Conservation (phyloP, 2,797 vertebrate genomes). For the Nannoperca obscura region DNA sequence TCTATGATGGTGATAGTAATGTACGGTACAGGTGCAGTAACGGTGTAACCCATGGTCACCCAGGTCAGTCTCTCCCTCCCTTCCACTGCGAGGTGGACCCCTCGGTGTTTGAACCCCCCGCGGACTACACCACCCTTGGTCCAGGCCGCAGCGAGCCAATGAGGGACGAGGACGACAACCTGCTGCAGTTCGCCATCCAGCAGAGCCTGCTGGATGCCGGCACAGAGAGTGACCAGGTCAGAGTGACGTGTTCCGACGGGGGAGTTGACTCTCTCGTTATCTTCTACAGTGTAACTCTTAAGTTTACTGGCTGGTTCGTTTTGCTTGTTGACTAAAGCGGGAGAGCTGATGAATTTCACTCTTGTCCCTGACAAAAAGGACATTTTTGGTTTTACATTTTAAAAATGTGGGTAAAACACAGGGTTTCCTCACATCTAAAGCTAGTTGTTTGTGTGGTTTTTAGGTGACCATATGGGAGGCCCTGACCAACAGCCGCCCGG, state of each 20-base stretch:
- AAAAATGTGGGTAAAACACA: neutral
- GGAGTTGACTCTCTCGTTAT: neutral
- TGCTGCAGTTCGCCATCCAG: conserved; percentile 96
- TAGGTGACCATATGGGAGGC: conserved; percentile 98
- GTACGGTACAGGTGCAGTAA: neutral
- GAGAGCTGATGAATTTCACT: neutral
- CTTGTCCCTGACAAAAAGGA: neutral
- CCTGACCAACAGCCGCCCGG: conserved; percentile 91
- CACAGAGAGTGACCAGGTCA: conserved; percentile 94
- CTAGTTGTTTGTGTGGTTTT: neutral
- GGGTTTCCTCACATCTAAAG: neutral
- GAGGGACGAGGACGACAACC: conserved; percentile 93
- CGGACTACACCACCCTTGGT: conserved; percentile 93
- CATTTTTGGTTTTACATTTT: neutral
- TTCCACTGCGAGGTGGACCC: conserved; percentile 93
- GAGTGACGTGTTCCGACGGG: neutral
- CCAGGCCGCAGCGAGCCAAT: conserved; percentile 92
- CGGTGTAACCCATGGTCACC: conserved; percentile 1
- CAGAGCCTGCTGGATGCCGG: conserved; percentile 95
- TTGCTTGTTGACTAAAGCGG: neutral
- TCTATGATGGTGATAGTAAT: neutral
- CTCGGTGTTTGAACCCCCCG: conserved; percentile 91
- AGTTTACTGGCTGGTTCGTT: neutral
- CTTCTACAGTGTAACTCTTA: neutral
- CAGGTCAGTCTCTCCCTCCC: conserved; percentile 80